Evolutionary conservation across 1,140 invertebrate species (phyloP).

Genomic region (Sarcophaga peregrina): DNA sequence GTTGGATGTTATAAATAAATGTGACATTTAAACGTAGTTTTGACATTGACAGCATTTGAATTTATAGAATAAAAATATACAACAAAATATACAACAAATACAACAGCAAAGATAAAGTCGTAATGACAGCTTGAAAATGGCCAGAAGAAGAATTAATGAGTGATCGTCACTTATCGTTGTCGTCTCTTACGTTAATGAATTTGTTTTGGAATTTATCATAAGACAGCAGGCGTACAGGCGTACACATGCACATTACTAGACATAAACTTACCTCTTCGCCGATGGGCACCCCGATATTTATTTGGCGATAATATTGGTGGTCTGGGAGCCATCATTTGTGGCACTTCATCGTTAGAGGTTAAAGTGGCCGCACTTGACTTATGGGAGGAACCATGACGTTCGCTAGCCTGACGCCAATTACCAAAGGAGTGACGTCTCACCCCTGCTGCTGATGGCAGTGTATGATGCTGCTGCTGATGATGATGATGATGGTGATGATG

Average conservation of each 20-base stretch:
- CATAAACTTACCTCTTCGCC: slow-evolving; percentile 59
- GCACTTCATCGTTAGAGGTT: slow-evolving; percentile 63
- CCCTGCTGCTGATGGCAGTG: slow-evolving; percentile 60
- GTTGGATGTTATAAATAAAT: not conserved
- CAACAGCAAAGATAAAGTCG: too few relatives aligned
- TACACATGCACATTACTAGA: too few relatives aligned
- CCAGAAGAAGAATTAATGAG: slow-evolving; percentile 1
- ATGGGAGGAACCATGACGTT: slow-evolving; percentile 46
- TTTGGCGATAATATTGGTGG: slow-evolving; percentile 60
- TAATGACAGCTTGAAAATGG: not conserved
- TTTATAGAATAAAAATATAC: not conserved
- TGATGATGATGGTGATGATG: slow-evolving; percentile 57
- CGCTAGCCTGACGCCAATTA: slow-evolving; percentile 58
- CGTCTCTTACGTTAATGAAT: not conserved
- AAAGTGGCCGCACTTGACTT: slow-evolving; percentile 53
- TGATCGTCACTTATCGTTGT: not conserved
- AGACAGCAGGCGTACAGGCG: too few relatives aligned
- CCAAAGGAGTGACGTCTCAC: slow-evolving; percentile 63
- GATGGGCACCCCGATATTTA: slow-evolving; percentile 61
- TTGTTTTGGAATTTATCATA: not conserved
- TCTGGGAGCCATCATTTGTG: slow-evolving; percentile 62
- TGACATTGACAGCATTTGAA: slow-evolving; percentile 22
- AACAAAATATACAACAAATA: too few relatives aligned
- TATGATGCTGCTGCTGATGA: slow-evolving; percentile 58
- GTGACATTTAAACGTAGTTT: slow-evolving; percentile 22